phyloP scores from a whole-genome alignment of 2,113 vertebrate species.

The Mustela nigripes region DNA sequence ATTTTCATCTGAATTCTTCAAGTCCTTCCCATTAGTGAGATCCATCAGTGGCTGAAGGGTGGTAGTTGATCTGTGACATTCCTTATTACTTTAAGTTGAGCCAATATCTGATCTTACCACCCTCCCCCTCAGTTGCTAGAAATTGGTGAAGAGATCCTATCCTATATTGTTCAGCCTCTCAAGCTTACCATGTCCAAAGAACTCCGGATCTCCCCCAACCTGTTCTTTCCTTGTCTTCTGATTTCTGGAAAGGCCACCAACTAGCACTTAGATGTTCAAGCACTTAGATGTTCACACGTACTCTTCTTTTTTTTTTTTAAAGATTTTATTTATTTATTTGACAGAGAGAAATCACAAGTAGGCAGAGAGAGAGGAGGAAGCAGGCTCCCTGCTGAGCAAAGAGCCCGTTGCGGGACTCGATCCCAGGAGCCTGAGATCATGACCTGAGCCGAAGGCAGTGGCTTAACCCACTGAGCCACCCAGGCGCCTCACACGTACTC shows the following conservation, averaged over 20 bases:
- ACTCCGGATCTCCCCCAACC: not conserved
- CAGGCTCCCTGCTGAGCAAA: no score
- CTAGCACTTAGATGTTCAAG: not conserved
- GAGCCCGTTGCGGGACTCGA: no score
- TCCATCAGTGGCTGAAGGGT: not conserved
- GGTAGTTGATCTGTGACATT: not conserved
- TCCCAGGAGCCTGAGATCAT: no score
- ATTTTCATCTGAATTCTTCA: not conserved
- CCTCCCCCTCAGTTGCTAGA: not conserved
- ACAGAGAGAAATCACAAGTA: no score
- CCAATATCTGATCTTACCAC: not conserved
- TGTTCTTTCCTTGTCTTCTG: not conserved
- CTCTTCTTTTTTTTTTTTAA: no score
- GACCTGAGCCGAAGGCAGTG: no score
- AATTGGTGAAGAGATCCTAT: not conserved
- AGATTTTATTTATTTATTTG: no score
- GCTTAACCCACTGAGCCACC: no score
- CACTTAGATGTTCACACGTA: not conserved
- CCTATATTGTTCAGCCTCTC: not conserved
- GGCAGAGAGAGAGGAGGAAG: no score
- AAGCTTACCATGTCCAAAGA: not conserved
- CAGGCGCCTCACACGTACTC: not conserved
- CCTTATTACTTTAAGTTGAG: not conserved
- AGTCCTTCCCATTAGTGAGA: not conserved
- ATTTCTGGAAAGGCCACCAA: not conserved